Percentiles rank a stretch among this genome's conserved stretches.
Evolutionary conservation across 2,888 invertebrate species (phyloP).

Genomic region (Lepidocyrtoides sp.): DNA sequence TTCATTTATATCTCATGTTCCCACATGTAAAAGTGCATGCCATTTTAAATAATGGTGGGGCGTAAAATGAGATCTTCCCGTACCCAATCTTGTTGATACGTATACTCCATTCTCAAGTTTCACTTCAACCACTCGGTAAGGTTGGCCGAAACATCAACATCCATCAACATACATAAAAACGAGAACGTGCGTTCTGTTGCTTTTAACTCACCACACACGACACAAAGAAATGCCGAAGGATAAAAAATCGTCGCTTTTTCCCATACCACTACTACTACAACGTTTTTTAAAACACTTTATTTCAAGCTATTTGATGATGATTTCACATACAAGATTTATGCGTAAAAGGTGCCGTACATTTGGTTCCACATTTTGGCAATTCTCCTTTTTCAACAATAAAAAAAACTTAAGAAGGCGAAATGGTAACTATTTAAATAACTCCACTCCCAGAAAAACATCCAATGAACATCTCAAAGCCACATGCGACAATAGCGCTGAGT

Average conservation of each 20-base stretch:
- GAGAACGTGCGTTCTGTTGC: not conserved
- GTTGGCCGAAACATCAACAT: constrained; percentile 15
- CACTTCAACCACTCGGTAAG: not conserved
- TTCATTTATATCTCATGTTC: no score
- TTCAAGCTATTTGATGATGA: no score
- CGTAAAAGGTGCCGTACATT: no score
- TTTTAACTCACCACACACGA: no score
- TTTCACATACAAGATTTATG: no score
- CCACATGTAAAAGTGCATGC: not conserved
- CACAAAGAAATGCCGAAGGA: no score
- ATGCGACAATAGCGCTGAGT: constrained; percentile 33
- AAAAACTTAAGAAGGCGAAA: not conserved
- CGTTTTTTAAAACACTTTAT: no score
- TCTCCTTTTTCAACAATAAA: not conserved
- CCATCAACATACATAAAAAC: no score
- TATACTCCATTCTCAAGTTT: not conserved
- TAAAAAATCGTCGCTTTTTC: no score
- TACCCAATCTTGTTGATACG: not conserved
- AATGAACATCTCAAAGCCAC: constrained; percentile 25
- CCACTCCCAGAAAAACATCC: not conserved
- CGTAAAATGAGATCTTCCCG: constrained; percentile 36
- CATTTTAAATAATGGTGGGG: constrained; percentile 26
- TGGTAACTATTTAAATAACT: not conserved
- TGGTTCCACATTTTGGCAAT: not conserved
- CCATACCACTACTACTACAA: no score